Conservation (phyloP, 2,113 vertebrate genomes). For the Toxotes chatareus region DNA sequence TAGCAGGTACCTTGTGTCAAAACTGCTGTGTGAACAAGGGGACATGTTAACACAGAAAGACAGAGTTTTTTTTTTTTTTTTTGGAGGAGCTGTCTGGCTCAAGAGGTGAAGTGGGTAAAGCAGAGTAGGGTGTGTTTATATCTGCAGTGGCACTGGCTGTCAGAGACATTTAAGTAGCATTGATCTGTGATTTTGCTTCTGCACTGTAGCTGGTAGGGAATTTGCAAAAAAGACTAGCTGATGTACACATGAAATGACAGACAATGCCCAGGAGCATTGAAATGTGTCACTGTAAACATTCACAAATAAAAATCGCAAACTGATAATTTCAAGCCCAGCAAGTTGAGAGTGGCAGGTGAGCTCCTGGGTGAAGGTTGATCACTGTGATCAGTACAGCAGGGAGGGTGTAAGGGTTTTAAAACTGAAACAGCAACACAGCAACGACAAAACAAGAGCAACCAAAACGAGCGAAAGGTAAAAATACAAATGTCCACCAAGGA, state of each 20-base stretch:
- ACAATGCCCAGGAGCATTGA: not conserved
- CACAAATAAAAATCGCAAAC: not conserved
- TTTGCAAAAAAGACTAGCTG: not conserved
- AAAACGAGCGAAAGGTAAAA: not conserved
- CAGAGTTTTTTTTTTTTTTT: not conserved
- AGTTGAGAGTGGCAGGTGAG: not conserved
- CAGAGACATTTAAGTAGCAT: conserved; percentile 1
- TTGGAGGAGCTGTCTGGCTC: not conserved
- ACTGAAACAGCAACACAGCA: not conserved
- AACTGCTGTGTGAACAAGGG: not conserved
- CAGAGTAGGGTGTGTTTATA: not conserved
- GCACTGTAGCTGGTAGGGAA: not conserved
- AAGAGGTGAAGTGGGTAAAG: not conserved
- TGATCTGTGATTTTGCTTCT: not conserved
- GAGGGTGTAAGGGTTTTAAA: not conserved
- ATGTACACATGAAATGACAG: not conserved
- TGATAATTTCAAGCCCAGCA: not conserved
- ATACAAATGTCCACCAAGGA: not conserved
- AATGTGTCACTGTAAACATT: not conserved
- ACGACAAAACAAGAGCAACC: not conserved
- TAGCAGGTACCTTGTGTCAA: conserved; percentile 7
- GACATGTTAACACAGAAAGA: not conserved
- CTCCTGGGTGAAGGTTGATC: not conserved
- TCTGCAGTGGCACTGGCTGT: not conserved
- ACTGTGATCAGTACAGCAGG: not conserved